A percentile compares a stretch with the other conserved stretches of the same genome.
Evolutionary conservation across 2,888 invertebrate genomes (phyloP).

Genomic region (Andrena bucephala): DNA sequence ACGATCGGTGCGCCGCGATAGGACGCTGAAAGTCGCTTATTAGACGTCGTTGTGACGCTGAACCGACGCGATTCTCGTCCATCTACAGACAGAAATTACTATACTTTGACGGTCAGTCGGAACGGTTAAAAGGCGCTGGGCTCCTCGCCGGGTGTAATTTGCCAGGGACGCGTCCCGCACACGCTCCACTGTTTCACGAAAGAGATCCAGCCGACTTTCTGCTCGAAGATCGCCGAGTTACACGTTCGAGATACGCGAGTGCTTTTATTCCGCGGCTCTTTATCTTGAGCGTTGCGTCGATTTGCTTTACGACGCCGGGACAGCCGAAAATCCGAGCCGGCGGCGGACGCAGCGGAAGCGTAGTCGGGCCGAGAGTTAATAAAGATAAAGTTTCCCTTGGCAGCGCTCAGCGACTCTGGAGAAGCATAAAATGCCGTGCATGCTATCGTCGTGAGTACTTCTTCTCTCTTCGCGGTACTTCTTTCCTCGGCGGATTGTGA

Average conservation of each 20-base stretch:
- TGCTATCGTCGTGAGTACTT: slow-evolving; percentile 37
- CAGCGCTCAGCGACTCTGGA: slow-evolving; percentile 30
- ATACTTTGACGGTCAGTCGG: background rate
- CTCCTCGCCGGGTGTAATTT: background rate
- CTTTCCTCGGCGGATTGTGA: slow-evolving; percentile 24
- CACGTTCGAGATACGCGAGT: no score
- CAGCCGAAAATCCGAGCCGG: slow-evolving; percentile 7
- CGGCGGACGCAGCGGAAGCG: background rate
- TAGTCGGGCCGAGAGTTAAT: slow-evolving; percentile 26
- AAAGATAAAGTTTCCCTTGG: slow-evolving; percentile 45
- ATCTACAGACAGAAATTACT: slow-evolving; percentile 32
- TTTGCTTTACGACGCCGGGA: background rate
- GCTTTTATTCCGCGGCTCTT: background rate
- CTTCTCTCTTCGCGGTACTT: slow-evolving; percentile 10
- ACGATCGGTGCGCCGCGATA: slow-evolving; percentile 40
- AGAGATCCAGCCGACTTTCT: background rate
- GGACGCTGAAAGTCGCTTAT: slow-evolving; percentile 28
- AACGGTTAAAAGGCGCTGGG: background rate
- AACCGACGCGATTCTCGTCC: slow-evolving; percentile 14
- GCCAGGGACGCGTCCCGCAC: background rate
- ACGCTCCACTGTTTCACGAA: background rate
- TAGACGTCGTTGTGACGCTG: slow-evolving; percentile 26
- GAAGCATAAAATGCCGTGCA: slow-evolving; percentile 20
- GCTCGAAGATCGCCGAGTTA: no score
- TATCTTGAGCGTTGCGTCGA: background rate